phyloP scores from a whole-genome alignment of 2,113 vertebrate genomes.

The Emydura subglobosa region DNA sequence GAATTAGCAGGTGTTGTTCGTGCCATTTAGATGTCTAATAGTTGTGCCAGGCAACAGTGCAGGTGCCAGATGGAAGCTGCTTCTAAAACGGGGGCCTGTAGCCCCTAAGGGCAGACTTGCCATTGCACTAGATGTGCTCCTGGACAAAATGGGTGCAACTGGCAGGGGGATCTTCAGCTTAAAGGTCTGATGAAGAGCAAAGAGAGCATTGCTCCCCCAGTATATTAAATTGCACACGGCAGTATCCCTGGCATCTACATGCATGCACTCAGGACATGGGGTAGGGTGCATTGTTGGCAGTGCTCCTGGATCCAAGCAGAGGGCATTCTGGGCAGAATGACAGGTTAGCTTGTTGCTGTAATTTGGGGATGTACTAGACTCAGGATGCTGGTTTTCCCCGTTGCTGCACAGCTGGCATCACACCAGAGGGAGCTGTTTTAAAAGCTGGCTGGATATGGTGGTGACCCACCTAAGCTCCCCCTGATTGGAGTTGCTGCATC shows the following conservation, averaged over 20 bases:
- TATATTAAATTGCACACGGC: not conserved
- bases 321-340: not conserved
- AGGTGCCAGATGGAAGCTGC: not conserved
- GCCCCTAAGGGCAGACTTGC: not conserved
- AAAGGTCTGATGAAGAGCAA: rapidly evolving
- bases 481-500: not conserved
- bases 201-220: not conserved
- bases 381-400: not conserved
- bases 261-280: not conserved
- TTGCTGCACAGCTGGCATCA: not conserved
- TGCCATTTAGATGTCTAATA: not conserved
- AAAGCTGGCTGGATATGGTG: not conserved
- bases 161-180: not conserved
- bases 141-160: rapidly evolving
- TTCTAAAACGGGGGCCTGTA: not conserved
- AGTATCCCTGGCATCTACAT: rapidly evolving
- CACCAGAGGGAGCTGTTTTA: conserved; percentile 29
- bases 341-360: not conserved
- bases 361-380: not conserved
- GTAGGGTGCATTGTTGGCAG: rapidly evolving
- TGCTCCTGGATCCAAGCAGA: not conserved
- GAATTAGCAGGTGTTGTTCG: not conserved
- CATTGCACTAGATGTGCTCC: not conserved
- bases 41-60: rapidly evolving
- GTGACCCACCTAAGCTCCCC: not conserved